phyloP scores from a whole-genome alignment of 2,797 vertebrate species.

The Pseudochirops cupreus region DNA sequence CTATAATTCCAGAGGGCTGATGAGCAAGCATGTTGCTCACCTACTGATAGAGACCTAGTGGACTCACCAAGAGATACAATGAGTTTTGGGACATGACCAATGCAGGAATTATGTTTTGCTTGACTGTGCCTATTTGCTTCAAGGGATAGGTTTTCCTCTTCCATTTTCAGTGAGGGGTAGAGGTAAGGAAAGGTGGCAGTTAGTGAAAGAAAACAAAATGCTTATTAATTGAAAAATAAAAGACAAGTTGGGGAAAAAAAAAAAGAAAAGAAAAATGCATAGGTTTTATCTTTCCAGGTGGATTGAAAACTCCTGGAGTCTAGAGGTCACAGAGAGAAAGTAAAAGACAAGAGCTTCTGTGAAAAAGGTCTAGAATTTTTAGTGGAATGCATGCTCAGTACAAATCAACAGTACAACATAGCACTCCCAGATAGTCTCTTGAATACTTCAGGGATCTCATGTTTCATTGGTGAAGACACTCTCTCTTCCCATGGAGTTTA shows the following conservation, averaged over 20 bases:
- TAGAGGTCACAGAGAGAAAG: not conserved
- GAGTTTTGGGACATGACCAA: not conserved
- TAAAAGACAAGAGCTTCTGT: not conserved
- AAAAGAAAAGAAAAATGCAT: not conserved
- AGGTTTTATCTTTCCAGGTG: not conserved
- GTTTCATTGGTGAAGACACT: not conserved
- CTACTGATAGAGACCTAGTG: no score
- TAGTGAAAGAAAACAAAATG: not conserved
- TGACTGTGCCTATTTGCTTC: not conserved
- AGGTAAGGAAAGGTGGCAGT: no score
- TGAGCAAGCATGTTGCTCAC: not conserved
- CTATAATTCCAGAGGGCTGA: not conserved
- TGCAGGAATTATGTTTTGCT: not conserved
- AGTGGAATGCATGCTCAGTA: not conserved
- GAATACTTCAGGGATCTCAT: not conserved
- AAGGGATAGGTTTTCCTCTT: not conserved
- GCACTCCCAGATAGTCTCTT: not conserved
- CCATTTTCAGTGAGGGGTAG: not conserved
- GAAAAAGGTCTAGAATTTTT: not conserved
- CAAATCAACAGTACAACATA: not conserved
- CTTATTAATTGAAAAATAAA: not conserved
- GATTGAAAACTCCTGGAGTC: not conserved
- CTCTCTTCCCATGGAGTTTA: not conserved
- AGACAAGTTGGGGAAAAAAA: not conserved
- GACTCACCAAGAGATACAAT: not conserved